Conservation (phyloP, 2,888 invertebrate genomes). For the Leptura quadrifasciata region DNA sequence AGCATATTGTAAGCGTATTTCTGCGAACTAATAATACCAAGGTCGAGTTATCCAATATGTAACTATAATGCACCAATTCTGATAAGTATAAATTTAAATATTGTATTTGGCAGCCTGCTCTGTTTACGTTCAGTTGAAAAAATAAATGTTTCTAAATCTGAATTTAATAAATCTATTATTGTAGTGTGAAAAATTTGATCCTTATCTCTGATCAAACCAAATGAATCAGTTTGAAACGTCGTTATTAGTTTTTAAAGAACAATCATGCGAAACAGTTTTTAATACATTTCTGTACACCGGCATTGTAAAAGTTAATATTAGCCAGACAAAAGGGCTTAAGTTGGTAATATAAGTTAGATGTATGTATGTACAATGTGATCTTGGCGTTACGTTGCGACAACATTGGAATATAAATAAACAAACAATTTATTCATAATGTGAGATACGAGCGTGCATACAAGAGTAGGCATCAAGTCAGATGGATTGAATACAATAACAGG, state of each 20-base stretch:
- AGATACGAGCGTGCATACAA: conserved; percentile 48
- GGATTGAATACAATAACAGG: conserved; percentile 46
- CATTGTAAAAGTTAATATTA: not conserved
- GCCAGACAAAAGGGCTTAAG: conserved; percentile 16
- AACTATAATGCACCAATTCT: not conserved
- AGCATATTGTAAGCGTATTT: no score
- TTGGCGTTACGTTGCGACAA: conserved; percentile 48
- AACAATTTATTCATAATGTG: conserved; percentile 56
- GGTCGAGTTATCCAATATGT: not conserved
- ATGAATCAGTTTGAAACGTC: no score
- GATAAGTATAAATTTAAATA: not conserved
- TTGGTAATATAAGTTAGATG: conserved; percentile 3
- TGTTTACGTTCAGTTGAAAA: not conserved
- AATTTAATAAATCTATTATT: not conserved
- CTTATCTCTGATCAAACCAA: not conserved
- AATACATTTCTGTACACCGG: no score
- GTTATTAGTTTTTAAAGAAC: no score
- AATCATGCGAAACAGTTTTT: no score
- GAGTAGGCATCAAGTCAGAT: conserved; percentile 46
- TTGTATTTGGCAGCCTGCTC: not conserved
- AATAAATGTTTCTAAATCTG: not conserved
- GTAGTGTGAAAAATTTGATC: not conserved
- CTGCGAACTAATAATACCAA: not conserved
- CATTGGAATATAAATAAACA: conserved; percentile 53
- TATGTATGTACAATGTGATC: conserved; percentile 32